A percentile compares a stretch with the other conserved stretches of the same genome.
Conservation (phyloP, 2,888 invertebrate genomes). For the Mantis religiosa region DNA sequence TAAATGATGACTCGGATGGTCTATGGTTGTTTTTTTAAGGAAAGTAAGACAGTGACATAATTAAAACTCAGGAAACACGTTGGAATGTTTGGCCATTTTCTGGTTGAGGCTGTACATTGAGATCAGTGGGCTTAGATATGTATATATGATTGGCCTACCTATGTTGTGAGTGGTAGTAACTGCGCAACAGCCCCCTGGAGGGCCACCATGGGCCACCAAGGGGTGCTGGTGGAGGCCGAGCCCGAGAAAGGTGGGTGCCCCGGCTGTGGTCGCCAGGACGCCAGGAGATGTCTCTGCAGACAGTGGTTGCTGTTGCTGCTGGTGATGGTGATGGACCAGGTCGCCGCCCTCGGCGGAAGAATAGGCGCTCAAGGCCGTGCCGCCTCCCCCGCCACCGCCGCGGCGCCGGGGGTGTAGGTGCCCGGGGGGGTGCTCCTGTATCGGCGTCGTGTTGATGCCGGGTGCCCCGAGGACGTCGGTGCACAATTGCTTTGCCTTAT, state of each 20-base stretch:
- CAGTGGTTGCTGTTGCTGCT: conserved; percentile 8
- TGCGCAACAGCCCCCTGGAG: conserved; percentile 34
- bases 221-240: conserved; percentile 24
- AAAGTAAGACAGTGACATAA: no score
- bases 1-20: no score
- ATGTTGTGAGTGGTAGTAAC: conserved; percentile 50
- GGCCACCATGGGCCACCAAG: conserved; percentile 28
- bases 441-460: conserved; percentile 22
- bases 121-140: no score
- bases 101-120: no score
- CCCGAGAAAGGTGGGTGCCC: conserved; percentile 19
- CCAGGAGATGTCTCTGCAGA: background rate
- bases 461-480: background rate
- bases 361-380: conserved; percentile 2
- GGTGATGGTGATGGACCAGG: background rate
- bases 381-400: conserved; percentile 17
- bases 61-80: no score
- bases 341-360: conserved; percentile 1
- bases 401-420: conserved; percentile 24
- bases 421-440: conserved; percentile 9
- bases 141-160: conserved; percentile 45
- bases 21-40: no score
- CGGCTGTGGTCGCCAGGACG: conserved; percentile 28
- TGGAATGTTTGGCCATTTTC: no score
- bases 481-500: background rate